These are phyloP conservation scores for Gallinago paraguaiae DNA, from an alignment of 2,113 vertebrate genomes.

Conservation along the genomic window DNA sequence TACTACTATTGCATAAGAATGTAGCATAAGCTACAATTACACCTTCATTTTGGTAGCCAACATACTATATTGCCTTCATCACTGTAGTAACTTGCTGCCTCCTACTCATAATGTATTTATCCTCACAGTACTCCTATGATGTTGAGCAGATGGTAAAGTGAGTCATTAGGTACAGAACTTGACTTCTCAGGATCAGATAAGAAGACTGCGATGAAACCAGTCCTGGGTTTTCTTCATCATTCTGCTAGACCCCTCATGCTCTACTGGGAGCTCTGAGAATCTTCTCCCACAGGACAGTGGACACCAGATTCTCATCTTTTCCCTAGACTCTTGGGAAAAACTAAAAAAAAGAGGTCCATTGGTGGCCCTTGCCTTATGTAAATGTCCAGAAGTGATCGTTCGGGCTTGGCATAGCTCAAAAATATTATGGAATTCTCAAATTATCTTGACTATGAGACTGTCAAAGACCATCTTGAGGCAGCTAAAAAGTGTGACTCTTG, in stretches of 20 bases:
- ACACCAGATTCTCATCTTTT: background rate
- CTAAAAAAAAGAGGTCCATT: background rate
- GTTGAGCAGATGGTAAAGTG: slow-evolving; percentile 62
- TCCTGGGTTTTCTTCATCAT: background rate
- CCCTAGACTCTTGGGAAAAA: background rate
- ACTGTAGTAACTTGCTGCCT: slow-evolving; percentile 19
- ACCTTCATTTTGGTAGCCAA: slow-evolving; percentile 43
- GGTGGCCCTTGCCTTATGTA: background rate
- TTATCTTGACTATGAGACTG: background rate
- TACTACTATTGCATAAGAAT: slow-evolving; percentile 19
- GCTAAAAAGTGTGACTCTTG: background rate
- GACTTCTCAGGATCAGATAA: slow-evolving; percentile 31
- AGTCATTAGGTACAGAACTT: slow-evolving; percentile 46
- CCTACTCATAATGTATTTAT: slow-evolving; percentile 60
- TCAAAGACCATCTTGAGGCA: background rate
- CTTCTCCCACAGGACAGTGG: background rate
- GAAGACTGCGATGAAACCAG: background rate
- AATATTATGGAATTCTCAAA: background rate
- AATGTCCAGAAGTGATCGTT: background rate
- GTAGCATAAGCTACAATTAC: slow-evolving; percentile 40
- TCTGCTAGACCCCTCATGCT: background rate
- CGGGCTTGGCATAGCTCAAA: background rate
- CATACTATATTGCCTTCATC: slow-evolving; percentile 39
- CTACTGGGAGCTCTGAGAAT: fast-evolving
- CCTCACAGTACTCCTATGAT: slow-evolving; percentile 45